phyloP scores from a whole-genome alignment of 1,140 invertebrate species.

The Scaptomyza montana region DNA sequence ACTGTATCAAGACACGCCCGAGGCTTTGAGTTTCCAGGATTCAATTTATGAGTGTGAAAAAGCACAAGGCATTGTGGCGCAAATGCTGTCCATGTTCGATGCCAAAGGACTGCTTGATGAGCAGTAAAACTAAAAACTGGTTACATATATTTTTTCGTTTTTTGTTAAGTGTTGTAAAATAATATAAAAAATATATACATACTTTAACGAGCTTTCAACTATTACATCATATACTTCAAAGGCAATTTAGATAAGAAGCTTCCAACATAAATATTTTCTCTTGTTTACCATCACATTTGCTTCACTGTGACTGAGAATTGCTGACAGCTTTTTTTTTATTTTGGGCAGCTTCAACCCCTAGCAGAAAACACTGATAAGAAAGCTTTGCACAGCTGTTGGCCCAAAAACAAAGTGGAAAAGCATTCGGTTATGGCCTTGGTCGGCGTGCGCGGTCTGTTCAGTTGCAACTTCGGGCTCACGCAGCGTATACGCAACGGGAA shows the following conservation, averaged over 20 bases:
- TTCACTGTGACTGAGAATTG: constrained; percentile 46
- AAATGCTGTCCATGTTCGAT: constrained; percentile 50
- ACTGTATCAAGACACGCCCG: constrained; percentile 41
- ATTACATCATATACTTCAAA: neutral
- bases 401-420: constrained; percentile 63
- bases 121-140: constrained; percentile 15
- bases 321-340: constrained; percentile 52
- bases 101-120: constrained; percentile 57
- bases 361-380: constrained; percentile 63
- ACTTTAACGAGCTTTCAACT: neutral
- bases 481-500: constrained; percentile 73
- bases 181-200: too few species aligned
- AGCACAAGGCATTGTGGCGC: constrained; percentile 29
- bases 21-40: constrained; percentile 42
- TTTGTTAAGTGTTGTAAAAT: too few species aligned
- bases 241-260: too few species aligned
- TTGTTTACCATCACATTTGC: neutral
- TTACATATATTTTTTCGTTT: too few species aligned
- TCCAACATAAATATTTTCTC: neutral
- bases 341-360: constrained; percentile 50
- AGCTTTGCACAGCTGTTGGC: constrained; percentile 69
- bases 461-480: constrained; percentile 61
- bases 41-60: constrained; percentile 39
- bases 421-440: constrained; percentile 34
- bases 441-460: constrained; percentile 48